Evolutionary conservation across 2,113 vertebrate genomes (phyloP).

Genomic region (Malaclemys terrapin): DNA sequence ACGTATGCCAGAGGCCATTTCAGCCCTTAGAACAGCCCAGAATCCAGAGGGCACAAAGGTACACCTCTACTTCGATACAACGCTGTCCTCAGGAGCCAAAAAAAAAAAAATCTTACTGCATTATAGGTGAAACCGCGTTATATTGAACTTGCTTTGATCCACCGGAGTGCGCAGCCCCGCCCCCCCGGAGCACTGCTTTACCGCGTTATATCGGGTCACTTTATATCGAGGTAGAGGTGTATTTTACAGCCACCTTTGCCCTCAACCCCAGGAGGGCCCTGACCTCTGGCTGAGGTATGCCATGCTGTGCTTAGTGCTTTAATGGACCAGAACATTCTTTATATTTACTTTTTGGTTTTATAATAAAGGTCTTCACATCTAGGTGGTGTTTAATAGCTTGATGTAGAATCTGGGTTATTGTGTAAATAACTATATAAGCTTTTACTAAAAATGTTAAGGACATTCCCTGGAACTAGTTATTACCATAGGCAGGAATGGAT

Average conservation of each 20-base stretch:
- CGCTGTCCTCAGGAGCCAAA: too few relatives aligned
- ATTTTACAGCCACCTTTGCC: not conserved
- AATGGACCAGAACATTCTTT: too few relatives aligned
- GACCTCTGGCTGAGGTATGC: not conserved
- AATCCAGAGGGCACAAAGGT: too few relatives aligned
- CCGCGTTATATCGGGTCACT: too few relatives aligned
- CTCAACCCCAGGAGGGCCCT: not conserved
- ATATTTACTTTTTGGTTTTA: not conserved
- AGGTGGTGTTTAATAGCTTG: accelerated
- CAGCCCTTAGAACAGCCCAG: too few relatives aligned
- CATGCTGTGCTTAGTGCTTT: not conserved
- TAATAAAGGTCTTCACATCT: not conserved
- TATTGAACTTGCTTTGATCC: too few relatives aligned
- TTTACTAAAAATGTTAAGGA: not conserved
- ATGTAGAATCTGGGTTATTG: not conserved
- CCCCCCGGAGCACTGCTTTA: too few relatives aligned
- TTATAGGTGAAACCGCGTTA: too few relatives aligned
- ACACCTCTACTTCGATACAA: too few relatives aligned
- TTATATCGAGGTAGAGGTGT: too few relatives aligned
- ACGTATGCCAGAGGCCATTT: not conserved
- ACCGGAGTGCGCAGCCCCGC: too few relatives aligned
- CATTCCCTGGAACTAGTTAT: accelerated
- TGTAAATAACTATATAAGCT: not conserved
- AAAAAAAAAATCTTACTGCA: too few relatives aligned
- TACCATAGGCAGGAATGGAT: not conserved